Percentiles rank a stretch among this genome's conserved stretches.
Conservation (phyloP, 2,797 vertebrate genomes). For the Gadopsis bispinosus region DNA sequence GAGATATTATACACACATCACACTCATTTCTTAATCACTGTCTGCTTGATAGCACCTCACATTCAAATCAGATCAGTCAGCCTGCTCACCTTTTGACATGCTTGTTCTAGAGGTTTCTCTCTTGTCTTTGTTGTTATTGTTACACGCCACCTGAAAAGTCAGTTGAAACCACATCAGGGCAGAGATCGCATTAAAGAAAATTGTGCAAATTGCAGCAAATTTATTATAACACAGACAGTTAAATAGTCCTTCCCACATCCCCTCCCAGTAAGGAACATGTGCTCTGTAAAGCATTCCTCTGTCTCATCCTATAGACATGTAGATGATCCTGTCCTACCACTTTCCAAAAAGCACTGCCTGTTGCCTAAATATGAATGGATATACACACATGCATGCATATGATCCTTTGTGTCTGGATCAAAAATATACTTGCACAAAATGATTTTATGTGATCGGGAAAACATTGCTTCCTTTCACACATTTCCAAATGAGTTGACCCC, state of each 20-base stretch:
- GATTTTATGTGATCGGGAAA: slow-evolving; percentile 17
- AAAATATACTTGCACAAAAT: slow-evolving; percentile 1
- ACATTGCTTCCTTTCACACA: slow-evolving; percentile 4
- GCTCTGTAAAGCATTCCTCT: slow-evolving; percentile 64
- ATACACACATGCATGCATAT: neutral
- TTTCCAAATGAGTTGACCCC: slow-evolving; percentile 24
- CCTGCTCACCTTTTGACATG: slow-evolving; percentile 81
- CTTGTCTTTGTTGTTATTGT: slow-evolving; percentile 13
- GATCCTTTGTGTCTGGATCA: slow-evolving; percentile 19
- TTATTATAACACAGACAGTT: neutral
- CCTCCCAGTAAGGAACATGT: slow-evolving; percentile 47
- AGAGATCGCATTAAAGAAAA: neutral
- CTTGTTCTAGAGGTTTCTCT: slow-evolving; percentile 29
- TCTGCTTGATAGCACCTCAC: slow-evolving; percentile 29
- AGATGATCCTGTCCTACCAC: slow-evolving; percentile 78
- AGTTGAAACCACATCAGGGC: neutral
- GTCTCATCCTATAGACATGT: slow-evolving; percentile 77
- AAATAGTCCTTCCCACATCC: slow-evolving; percentile 40
- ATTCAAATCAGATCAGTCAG: slow-evolving; percentile 37
- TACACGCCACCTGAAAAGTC: slow-evolving; percentile 42
- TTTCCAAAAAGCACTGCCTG: slow-evolving; percentile 60
- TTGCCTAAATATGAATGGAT: slow-evolving; percentile 41
- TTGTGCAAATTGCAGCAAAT: neutral
- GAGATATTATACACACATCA: slow-evolving; percentile 28
- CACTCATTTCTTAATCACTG: too few species aligned